Evolutionary conservation across 1,140 invertebrate species (phyloP).

Genomic region (Drosophila willistoni): DNA sequence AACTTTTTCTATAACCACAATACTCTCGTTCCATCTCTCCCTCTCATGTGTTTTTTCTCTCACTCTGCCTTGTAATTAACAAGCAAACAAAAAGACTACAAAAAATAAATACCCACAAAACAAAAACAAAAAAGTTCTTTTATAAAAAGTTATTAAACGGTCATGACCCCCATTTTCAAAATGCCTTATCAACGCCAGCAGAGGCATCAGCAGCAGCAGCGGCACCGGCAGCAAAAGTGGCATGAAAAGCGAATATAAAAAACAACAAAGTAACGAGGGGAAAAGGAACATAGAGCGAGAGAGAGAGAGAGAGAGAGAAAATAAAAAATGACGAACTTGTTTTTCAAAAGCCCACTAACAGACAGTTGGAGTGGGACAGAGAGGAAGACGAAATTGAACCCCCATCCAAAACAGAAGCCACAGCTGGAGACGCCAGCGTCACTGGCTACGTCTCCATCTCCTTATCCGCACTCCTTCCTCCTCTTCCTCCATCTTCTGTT

Average conservation of each 20-base stretch:
- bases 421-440: constrained; percentile 52
- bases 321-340: constrained; percentile 57
- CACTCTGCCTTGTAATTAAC: constrained; percentile 53
- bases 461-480: neutral
- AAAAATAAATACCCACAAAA: constrained; percentile 34
- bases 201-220: constrained; percentile 26
- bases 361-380: constrained; percentile 1
- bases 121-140: constrained; percentile 54
- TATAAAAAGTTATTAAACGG: constrained; percentile 81
- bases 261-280: constrained; percentile 20
- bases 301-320: constrained; percentile 9
- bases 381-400: neutral
- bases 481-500: neutral
- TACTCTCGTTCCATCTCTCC: neutral
- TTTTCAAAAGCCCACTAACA: constrained; percentile 42
- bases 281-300: neutral
- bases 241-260: constrained; percentile 60
- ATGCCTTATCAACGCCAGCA: constrained; percentile 69
- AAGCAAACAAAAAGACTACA: constrained; percentile 60
- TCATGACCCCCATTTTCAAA: constrained; percentile 81
- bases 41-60: constrained; percentile 26
- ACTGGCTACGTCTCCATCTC: neutral
- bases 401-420: constrained; percentile 35
- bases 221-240: constrained; percentile 25
- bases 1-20: constrained; percentile 22